These are phyloP conservation scores for Cheilosia vulpina DNA, from an alignment of 2,888 invertebrate genomes.

Conservation along the genomic window DNA sequence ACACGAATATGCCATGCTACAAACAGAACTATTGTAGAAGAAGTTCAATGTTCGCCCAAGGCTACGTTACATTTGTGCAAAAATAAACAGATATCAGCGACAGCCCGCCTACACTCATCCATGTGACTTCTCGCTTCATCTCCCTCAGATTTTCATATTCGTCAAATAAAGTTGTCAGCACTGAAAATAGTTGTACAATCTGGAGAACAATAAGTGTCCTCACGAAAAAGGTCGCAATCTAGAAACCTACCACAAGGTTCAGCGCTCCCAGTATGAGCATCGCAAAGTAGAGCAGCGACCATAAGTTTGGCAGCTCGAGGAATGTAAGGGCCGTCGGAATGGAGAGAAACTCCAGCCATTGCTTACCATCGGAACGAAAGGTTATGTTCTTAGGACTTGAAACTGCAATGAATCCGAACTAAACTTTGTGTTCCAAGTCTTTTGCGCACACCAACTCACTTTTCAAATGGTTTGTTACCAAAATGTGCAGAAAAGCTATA, in stretches of 20 bases:
- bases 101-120: constrained; percentile 69
- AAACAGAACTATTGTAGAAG: not conserved
- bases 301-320: constrained; percentile 61
- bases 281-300: constrained; percentile 64
- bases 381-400: constrained; percentile 60
- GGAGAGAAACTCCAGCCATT: constrained; percentile 57
- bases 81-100: constrained; percentile 60
- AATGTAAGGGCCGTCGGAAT: constrained; percentile 58
- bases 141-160: constrained; percentile 80
- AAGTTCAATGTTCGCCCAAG: not conserved
- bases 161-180: constrained; percentile 80
- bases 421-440: not conserved
- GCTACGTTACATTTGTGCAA: constrained; percentile 72
- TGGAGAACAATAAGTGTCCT: constrained; percentile 24
- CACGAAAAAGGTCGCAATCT: not conserved
- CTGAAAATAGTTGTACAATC: constrained; percentile 79
- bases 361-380: constrained; percentile 76
- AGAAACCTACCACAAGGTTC: constrained; percentile 57
- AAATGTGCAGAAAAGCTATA: constrained; percentile 86
- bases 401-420: constrained; percentile 14
- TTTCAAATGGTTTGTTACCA: constrained; percentile 60
- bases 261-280: constrained; percentile 67
- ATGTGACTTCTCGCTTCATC: constrained; percentile 77
- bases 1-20: constrained; percentile 63
- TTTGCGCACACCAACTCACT: constrained; percentile 23